Evolutionary conservation across 2,888 invertebrate genomes (phyloP).

Genomic region (Amphipoea lucens): DNA sequence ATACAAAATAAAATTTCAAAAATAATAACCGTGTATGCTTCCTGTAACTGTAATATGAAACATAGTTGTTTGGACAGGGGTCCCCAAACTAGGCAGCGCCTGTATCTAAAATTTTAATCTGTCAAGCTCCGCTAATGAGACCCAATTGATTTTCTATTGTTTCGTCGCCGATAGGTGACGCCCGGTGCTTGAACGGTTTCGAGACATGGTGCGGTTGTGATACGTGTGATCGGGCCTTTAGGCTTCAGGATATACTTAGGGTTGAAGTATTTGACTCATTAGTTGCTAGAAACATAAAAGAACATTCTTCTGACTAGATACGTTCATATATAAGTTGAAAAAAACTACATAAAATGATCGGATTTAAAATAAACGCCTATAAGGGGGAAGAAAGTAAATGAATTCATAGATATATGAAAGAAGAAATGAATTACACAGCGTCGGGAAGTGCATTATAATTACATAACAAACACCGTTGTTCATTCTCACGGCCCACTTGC

Average conservation of each 20-base stretch:
- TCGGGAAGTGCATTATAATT: slow-evolving; percentile 40
- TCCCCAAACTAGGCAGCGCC: no score
- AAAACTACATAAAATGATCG: not conserved
- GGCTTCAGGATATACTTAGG: not conserved
- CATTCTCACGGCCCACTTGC: slow-evolving; percentile 47
- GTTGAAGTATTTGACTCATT: not conserved
- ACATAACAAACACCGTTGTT: slow-evolving; percentile 41
- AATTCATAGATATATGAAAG: no score
- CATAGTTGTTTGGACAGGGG: not conserved
- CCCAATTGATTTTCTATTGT: no score
- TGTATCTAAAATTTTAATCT: not conserved
- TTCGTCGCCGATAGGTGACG: no score
- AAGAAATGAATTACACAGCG: not conserved
- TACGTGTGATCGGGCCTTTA: not conserved
- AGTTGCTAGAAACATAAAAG: not conserved
- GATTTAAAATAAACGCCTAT: not conserved
- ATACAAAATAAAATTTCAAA: not conserved
- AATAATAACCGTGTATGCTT: not conserved
- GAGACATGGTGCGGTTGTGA: not conserved
- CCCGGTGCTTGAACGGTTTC: not conserved
- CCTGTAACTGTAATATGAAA: not conserved
- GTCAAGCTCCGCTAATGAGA: no score
- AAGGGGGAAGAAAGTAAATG: slow-evolving; percentile 20
- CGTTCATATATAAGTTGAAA: not conserved
- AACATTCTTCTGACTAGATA: not conserved